Base-by-base conservation (phyloP, 2,888 invertebrate species). In the Chymomyza caudatula region DNA sequence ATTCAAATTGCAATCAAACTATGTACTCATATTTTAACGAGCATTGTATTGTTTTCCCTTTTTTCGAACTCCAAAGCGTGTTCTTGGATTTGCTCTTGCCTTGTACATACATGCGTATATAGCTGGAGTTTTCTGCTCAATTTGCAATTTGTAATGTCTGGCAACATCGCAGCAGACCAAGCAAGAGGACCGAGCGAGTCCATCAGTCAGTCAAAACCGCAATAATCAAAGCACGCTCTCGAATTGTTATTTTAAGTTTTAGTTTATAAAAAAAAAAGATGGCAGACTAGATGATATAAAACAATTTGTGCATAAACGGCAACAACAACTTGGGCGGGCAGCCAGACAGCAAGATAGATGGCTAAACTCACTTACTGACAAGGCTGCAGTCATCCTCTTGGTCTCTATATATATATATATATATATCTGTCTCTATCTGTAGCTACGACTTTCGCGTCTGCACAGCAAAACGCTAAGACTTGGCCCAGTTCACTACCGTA, bases 171-270 rank as follows among this genome's bases (percentile, higher is more conserved):
- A 47, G 15, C n/a, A n/a, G n/a, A n/a, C n/a, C n/a, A n/a, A n/a
- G n/a, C 47, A 47, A 13, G 19, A 4, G 8, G 1, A 17, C 47
- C 13, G 19, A 20, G 20, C 3, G 19, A 19, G 13, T 20, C 4
- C 51, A 51, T 13, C 51, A 47, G 51, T 20, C 51, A 20, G 25
- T 44, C 65, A 65, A 60, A 65, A 71, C 71, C 61, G 42, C 74
- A 69, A 72, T 74, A 72, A 72, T 72, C 71, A 72, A 65, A 69
- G 71, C 71, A 72, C 71, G 71, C 71, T 72, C 62, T 74, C 60
- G 65, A 60, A 69, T 76, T 76, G 77, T 76, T 76, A 79, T 78
- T 76, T 79, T 76, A 79, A 79, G 76, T 76, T 76, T 69, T 64
- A 66, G 71, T 65, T 65, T 71, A 71, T 71, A 73, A 73, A 73